A percentile compares a stretch with the other conserved stretches of the same genome.
phyloP scores from a whole-genome alignment of 2,888 invertebrate genomes.

The Labia minor region DNA sequence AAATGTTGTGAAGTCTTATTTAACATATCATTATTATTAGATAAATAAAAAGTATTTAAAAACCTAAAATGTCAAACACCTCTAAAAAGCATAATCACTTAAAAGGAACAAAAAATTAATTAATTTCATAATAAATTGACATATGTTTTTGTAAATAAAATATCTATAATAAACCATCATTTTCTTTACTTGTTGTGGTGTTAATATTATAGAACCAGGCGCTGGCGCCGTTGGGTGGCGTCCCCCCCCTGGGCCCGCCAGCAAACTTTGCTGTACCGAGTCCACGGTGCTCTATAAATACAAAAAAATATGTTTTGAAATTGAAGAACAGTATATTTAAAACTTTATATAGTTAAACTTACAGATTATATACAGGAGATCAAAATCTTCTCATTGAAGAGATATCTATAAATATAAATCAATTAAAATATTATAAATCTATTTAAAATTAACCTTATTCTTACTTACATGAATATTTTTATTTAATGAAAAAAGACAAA shows the following conservation, averaged over 20 bases:
- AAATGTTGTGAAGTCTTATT: too few species aligned
- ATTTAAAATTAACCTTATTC: not conserved
- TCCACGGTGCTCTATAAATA: slow-evolving; percentile 31
- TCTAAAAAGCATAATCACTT: too few species aligned
- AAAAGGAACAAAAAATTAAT: too few species aligned
- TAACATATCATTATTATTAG: too few species aligned
- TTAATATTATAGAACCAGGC: not conserved
- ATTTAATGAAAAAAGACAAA: not conserved
- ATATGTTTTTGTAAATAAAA: too few species aligned
- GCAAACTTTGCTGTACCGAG: slow-evolving; percentile 33
- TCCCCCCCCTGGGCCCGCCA: slow-evolving; percentile 32
- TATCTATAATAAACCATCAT: too few species aligned
- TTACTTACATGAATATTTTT: not conserved
- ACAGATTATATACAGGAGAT: not conserved
- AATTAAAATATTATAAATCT: not conserved
- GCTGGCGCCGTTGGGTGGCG: slow-evolving; percentile 18
- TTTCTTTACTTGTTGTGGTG: not conserved
- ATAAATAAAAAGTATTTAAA: too few species aligned
- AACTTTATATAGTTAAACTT: too few species aligned
- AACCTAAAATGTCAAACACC: too few species aligned
- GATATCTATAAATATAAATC: not conserved
- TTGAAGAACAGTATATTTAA: too few species aligned
- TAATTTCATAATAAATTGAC: too few species aligned
- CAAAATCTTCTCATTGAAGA: not conserved
- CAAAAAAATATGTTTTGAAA: too few species aligned